These are phyloP conservation scores for Philaethria dido DNA, from an alignment of 2,888 invertebrate genomes.

Conservation along the genomic window DNA sequence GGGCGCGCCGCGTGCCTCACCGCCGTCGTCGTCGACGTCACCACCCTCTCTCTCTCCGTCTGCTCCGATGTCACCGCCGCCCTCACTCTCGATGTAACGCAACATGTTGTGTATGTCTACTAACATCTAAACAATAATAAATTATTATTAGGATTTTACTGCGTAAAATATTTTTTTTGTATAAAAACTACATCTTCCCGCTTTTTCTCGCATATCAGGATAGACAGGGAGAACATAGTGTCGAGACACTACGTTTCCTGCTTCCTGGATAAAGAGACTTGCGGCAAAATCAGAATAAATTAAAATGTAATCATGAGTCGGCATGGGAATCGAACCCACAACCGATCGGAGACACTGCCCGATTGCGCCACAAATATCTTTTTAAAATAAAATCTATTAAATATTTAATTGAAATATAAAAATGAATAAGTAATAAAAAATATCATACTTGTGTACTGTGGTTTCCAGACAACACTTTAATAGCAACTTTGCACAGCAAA, in stretches of 20 bases:
- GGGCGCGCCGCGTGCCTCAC: slow-evolving; percentile 56
- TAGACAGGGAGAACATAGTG: no score
- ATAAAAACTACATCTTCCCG: no score
- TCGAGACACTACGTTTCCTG: no score
- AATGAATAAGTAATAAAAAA: not conserved
- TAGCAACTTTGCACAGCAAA: slow-evolving; percentile 60
- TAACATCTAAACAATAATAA: slow-evolving; percentile 61
- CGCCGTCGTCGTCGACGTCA: slow-evolving; percentile 59
- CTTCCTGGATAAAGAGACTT: no score
- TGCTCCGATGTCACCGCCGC: slow-evolving; percentile 40
- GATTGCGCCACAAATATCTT: no score
- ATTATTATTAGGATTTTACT: not conserved
- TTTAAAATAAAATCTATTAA: no score
- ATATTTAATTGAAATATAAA: not conserved
- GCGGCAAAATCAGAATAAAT: no score
- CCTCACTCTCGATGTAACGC: slow-evolving; percentile 69
- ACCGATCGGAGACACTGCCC: no score
- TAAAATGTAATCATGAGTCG: no score
- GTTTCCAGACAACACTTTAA: slow-evolving; percentile 60
- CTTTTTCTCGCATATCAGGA: no score
- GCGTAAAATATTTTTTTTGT: not conserved
- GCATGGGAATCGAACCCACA: no score
- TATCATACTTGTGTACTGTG: slow-evolving; percentile 64
- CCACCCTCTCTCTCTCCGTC: slow-evolving; percentile 58
- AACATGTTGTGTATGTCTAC: slow-evolving; percentile 84